These are phyloP conservation scores for Panagrolaimus sp. DNA, from an alignment of 1,140 invertebrate species.

Conservation along the genomic window DNA sequence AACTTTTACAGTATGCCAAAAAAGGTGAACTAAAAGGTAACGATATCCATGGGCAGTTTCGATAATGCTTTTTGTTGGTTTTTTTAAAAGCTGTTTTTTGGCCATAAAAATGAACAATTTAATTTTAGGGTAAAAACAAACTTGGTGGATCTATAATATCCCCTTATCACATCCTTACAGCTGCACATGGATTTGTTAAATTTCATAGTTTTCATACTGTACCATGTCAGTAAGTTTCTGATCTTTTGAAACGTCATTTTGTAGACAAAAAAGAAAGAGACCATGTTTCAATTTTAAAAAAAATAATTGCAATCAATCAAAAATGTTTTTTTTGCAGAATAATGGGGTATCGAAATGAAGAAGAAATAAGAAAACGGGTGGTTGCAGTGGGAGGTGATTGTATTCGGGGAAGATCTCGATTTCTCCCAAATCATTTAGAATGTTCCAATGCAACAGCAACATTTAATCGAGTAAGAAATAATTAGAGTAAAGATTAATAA, in stretches of 20 bases:
- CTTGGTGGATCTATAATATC: conserved; percentile 27
- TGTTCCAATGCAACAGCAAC: conserved; percentile 1
- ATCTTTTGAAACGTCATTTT: not conserved
- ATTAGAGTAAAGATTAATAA: too few species aligned
- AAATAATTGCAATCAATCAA: not conserved
- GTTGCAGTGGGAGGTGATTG: conserved; percentile 32
- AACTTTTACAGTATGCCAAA: not conserved
- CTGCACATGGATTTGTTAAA: conserved; percentile 25
- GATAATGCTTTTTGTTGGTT: conserved; percentile 10
- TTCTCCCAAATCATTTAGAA: conserved; percentile 10
- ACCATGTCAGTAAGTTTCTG: conserved; percentile 21
- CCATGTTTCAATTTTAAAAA: too few species aligned
- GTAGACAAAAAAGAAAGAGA: too few species aligned
- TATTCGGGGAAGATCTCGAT: conserved; percentile 20
- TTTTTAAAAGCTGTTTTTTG: not conserved
- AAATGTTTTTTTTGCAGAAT: conserved; percentile 11
- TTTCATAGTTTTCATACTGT: conserved; percentile 14
- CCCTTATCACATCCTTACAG: conserved; percentile 25
- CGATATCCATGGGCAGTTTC: conserved; percentile 27
- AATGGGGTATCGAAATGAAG: conserved; percentile 18
- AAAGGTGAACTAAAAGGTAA: conserved; percentile 6
- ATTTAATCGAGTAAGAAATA: conserved; percentile 2
- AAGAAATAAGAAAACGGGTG: conserved; percentile 5
- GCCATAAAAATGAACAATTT: not conserved
- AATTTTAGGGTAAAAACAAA: conserved; percentile 19